Evolutionary conservation across 2,113 vertebrate genomes (phyloP), one percentile per base, ranked within the genome.

Genomic region (Alaudala cheleensis): DNA sequence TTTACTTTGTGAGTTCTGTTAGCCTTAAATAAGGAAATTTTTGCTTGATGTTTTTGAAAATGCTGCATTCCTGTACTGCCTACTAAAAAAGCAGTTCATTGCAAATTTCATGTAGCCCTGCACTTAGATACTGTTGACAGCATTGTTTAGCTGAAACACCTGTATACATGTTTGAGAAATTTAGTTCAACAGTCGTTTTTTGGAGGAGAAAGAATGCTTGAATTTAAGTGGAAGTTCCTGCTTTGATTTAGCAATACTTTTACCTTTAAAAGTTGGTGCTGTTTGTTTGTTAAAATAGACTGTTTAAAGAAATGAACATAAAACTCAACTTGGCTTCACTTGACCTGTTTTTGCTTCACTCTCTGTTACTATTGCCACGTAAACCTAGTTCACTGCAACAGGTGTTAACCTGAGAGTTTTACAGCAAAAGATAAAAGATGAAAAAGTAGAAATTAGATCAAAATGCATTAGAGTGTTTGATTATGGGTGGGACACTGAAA

Each of bases 21-120:
- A 97, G 97, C 97, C 97, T 98, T 98, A 98, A 98, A 87, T 70
- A 92, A 90, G 73, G 97, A 94, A 86, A 91, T 64, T 95, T 92
- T 93, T 92, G 92, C 91, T 77, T 81, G 51, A 42, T 89, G 65
- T 80, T 94, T 95, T 91, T 87, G 29, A 56, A 94, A 87, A 80
- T 93, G 84, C 94, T 86, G 90, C 93, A 83, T 80, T 93, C 73
- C 86, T 67, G n/a, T 88, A 92, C 93, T 93, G 88, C 88, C 77
- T 96, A 77, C 86, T 93, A 87, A 82, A 47, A 66, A 66, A 95
- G 90, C 79, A 34, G 17, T 57, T 86, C 47, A 51, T 62, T 74
- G 62, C 54, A 84, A 88, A 49, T 34, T 88, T 92, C 74, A 28
- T 45, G 10, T 62, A 53, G 57, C 56, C 74, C 66, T 19, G 14